A percentile compares a stretch with the other conserved stretches of the same genome.
Conservation (phyloP, 2,113 vertebrate species). For the Dipodomys ordii region DNA sequence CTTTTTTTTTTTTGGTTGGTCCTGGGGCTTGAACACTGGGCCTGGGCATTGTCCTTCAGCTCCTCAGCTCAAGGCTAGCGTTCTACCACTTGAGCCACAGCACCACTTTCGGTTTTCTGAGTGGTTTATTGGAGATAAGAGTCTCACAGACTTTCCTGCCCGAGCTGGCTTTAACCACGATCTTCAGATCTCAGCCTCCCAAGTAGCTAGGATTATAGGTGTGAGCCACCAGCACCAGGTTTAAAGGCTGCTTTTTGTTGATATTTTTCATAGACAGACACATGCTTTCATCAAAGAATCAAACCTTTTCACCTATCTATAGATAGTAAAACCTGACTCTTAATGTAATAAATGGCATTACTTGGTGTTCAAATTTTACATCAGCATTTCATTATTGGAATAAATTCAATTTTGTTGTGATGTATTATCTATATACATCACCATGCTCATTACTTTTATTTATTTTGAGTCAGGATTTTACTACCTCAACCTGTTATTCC, state of each 20-base stretch:
- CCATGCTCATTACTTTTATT: neutral
- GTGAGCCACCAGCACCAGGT: too few species aligned
- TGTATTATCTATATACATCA: neutral
- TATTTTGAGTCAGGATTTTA: neutral
- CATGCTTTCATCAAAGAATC: neutral
- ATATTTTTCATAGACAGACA: neutral
- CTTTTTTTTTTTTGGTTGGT: neutral
- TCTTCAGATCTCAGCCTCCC: too few species aligned
- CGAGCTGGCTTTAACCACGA: too few species aligned
- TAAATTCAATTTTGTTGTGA: slow-evolving; percentile 10
- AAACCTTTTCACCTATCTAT: neutral
- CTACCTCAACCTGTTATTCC: too few species aligned
- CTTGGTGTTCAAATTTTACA: neutral
- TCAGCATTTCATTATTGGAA: neutral
- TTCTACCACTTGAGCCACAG: too few species aligned
- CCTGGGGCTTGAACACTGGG: too few species aligned
- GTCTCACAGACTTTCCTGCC: too few species aligned
- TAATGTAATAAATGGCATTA: slow-evolving; percentile 1
- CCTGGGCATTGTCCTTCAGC: too few species aligned
- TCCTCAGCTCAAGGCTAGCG: too few species aligned
- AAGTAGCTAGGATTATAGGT: too few species aligned
- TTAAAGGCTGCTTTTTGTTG: neutral
- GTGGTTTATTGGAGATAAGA: too few species aligned
- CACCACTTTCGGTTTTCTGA: too few species aligned
- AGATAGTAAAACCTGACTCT: neutral